Evolutionary conservation across 1,140 invertebrate genomes (phyloP).

Genomic region (Phymastichus coffea): DNA sequence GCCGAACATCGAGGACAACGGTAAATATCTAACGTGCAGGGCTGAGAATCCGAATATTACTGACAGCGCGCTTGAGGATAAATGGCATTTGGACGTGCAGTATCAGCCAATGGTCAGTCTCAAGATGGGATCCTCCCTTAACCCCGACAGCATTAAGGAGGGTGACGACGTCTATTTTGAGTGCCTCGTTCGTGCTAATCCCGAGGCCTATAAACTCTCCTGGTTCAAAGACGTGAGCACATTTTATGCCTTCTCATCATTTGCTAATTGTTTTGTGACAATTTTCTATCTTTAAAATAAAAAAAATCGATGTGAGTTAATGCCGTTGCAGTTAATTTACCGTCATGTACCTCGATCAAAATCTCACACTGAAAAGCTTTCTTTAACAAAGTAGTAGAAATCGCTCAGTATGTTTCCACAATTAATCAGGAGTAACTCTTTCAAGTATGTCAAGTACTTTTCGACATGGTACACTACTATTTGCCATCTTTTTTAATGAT

Average conservation of each 20-base stretch:
- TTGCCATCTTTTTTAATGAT: too few relatives aligned
- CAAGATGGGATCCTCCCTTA: constrained; percentile 75
- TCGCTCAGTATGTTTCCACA: too few relatives aligned
- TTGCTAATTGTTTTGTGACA: too few relatives aligned
- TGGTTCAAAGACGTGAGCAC: constrained; percentile 83
- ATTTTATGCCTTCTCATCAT: background rate
- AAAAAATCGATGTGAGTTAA: background rate
- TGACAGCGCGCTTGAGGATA: constrained; percentile 79
- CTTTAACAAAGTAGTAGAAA: too few relatives aligned
- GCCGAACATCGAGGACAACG: constrained; percentile 80
- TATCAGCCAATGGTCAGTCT: constrained; percentile 76
- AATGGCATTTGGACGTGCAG: constrained; percentile 74
- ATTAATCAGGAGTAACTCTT: too few relatives aligned
- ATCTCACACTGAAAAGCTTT: too few relatives aligned
- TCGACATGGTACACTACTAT: too few relatives aligned
- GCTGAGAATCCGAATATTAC: constrained; percentile 83
- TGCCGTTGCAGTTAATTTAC: too few relatives aligned
- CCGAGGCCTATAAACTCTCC: constrained; percentile 75
- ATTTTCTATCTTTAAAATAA: background rate
- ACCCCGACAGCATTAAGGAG: constrained; percentile 81
- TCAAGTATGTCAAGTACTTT: too few relatives aligned
- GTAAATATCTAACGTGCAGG: constrained; percentile 82
- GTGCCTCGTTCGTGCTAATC: constrained; percentile 77
- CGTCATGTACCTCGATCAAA: too few relatives aligned
- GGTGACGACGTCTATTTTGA: constrained; percentile 82